These are phyloP conservation scores for Eugnorisma glareosa DNA, from an alignment of 2,888 invertebrate genomes.

Conservation along the genomic window DNA sequence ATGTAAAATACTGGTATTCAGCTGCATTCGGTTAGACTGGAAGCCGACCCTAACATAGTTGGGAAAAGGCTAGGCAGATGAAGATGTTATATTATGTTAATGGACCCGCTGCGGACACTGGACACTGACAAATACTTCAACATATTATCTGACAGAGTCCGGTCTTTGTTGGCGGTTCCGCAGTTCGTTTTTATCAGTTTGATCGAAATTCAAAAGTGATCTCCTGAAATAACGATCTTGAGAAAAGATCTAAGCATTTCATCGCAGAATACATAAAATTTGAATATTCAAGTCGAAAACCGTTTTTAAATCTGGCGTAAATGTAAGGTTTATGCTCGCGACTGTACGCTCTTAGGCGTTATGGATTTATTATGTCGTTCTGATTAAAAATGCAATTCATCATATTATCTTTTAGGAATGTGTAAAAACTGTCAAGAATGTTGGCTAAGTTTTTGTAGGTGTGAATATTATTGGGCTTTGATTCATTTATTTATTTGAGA, in stretches of 20 bases:
- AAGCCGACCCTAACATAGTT: no score
- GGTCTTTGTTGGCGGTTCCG: not conserved
- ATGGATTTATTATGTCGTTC: slow-evolving; percentile 20
- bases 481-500: no score
- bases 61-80: no score
- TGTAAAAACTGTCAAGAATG: not conserved
- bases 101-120: not conserved
- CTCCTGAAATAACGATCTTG: not conserved
- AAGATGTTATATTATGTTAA: not conserved
- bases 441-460: not conserved
- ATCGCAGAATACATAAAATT: not conserved
- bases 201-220: not conserved
- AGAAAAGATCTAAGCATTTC: not conserved
- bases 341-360: not conserved
- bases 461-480: not conserved
- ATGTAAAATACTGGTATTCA: no score
- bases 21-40: no score
- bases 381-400: slow-evolving; percentile 12
- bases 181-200: not conserved
- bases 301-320: not conserved
- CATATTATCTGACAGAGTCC: not conserved
- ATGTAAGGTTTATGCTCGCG: not conserved
- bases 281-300: not conserved
- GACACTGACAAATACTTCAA: not conserved
- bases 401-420: not conserved